These are phyloP conservation scores for Thinocorus orbignyianus DNA, from an alignment of 2,113 vertebrate species.

Conservation along the genomic window DNA sequence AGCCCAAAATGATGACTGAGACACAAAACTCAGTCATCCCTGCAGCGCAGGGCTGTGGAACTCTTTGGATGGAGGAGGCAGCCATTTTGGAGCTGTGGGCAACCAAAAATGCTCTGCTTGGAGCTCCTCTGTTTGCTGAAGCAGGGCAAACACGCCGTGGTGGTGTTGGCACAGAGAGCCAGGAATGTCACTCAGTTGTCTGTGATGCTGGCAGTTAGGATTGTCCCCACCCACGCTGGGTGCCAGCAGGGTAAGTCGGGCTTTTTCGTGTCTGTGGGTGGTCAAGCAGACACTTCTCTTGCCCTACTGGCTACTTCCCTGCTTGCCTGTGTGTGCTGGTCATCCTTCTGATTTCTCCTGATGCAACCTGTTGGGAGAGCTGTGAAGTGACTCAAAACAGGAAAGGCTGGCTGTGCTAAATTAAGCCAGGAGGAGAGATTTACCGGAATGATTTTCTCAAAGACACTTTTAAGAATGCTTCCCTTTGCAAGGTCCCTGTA, in stretches of 20 bases:
- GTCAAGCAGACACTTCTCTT: background rate
- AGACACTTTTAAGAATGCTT: background rate
- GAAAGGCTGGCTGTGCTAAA: background rate
- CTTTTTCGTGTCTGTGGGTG: background rate
- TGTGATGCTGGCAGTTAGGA: background rate
- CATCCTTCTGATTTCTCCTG: background rate
- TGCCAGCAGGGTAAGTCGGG: background rate
- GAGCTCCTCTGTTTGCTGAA: background rate
- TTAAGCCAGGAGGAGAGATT: background rate
- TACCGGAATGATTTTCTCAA: background rate
- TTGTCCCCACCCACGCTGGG: background rate
- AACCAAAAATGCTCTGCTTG: background rate
- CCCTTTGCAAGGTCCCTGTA: background rate
- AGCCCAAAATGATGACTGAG: background rate
- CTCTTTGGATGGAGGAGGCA: background rate
- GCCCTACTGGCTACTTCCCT: background rate
- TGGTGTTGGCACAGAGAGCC: background rate
- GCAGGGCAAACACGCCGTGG: background rate
- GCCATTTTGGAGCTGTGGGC: background rate
- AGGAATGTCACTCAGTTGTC: background rate
- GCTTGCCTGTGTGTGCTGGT: background rate
- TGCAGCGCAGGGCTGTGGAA: fast-evolving
- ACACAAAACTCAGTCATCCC: fast-evolving
- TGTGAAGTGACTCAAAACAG: background rate
- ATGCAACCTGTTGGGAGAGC: background rate